These are phyloP conservation scores for Oreonectes daqikongensis DNA, from an alignment of 2,797 vertebrate species.

Conservation along the genomic window DNA sequence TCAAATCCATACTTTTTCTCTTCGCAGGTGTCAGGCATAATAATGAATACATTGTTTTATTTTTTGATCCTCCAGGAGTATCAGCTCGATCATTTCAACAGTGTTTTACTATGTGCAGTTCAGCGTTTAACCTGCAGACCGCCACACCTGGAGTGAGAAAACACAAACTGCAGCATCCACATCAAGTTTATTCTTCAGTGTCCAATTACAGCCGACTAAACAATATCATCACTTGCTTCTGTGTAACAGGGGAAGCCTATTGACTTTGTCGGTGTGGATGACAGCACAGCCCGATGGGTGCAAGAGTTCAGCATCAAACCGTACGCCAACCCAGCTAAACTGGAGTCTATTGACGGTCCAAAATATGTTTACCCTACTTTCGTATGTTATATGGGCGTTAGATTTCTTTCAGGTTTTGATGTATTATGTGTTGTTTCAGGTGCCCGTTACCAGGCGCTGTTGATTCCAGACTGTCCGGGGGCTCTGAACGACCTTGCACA, in stretches of 20 bases:
- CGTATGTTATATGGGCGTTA: no score
- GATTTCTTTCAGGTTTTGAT: neutral
- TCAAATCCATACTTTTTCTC: no score
- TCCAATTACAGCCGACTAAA: neutral
- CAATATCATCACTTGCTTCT: neutral
- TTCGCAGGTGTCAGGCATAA: no score
- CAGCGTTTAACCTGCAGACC: conserved; percentile 92
- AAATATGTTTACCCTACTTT: no score
- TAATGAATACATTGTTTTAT: neutral
- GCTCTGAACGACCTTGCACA: conserved; percentile 90
- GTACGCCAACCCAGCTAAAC: conserved; percentile 88
- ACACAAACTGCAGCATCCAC: neutral
- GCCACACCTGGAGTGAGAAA: conserved; percentile 92
- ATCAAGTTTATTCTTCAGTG: neutral
- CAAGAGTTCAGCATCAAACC: conserved; percentile 94
- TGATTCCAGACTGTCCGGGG: conserved; percentile 93
- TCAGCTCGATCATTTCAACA: conserved; percentile 90
- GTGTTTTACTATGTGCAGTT: conserved; percentile 84
- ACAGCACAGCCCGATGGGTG: conserved; percentile 88
- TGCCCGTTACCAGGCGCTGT: conserved; percentile 88
- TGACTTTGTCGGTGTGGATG: conserved; percentile 87
- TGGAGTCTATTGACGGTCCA: conserved; percentile 96
- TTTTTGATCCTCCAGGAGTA: conserved; percentile 81
- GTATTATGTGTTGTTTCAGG: conserved; percentile 70
- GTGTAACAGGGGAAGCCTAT: conserved; percentile 85